Evolutionary conservation across 2,113 vertebrate species (phyloP).

Genomic region (Regulus satrapa): DNA sequence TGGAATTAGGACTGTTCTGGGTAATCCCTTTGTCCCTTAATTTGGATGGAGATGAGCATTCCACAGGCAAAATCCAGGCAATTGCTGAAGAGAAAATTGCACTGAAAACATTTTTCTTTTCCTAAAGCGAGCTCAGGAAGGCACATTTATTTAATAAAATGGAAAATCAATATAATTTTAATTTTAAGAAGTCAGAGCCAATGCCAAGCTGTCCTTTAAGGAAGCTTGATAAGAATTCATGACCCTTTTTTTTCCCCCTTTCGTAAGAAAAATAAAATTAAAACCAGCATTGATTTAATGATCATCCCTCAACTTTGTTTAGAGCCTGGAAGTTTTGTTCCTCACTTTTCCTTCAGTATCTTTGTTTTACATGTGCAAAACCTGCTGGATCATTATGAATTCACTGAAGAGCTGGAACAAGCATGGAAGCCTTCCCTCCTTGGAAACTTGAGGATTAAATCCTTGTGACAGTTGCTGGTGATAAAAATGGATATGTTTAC

Average conservation of each 20-base stretch:
- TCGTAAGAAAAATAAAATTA: constrained; percentile 65
- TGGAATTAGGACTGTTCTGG: background rate
- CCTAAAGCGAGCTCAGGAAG: constrained; percentile 29
- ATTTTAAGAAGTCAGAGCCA: constrained; percentile 72
- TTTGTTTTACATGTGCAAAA: background rate
- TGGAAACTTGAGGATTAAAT: background rate
- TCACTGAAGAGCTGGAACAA: background rate
- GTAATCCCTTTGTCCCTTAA: constrained; percentile 8
- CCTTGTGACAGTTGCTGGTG: background rate
- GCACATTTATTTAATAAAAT: constrained; percentile 71
- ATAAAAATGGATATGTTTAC: background rate
- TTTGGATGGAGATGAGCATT: constrained; percentile 6
- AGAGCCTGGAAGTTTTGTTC: constrained; percentile 23
- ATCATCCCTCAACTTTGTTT: constrained; percentile 30
- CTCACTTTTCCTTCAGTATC: background rate
- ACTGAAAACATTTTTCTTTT: constrained; percentile 58
- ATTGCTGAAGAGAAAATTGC: constrained; percentile 29
- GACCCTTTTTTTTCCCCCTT: background rate
- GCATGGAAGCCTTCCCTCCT: background rate
- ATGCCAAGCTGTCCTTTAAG: constrained; percentile 71
- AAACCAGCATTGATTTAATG: constrained; percentile 58
- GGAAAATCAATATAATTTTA: constrained; percentile 75
- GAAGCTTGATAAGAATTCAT: constrained; percentile 68
- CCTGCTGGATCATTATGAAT: background rate
- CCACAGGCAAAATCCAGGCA: constrained; percentile 2